Evolutionary conservation across 2,888 invertebrate species (phyloP), one percentile per base, ranked within the genome.

Genomic region (Scotopteryx bipunctaria): DNA sequence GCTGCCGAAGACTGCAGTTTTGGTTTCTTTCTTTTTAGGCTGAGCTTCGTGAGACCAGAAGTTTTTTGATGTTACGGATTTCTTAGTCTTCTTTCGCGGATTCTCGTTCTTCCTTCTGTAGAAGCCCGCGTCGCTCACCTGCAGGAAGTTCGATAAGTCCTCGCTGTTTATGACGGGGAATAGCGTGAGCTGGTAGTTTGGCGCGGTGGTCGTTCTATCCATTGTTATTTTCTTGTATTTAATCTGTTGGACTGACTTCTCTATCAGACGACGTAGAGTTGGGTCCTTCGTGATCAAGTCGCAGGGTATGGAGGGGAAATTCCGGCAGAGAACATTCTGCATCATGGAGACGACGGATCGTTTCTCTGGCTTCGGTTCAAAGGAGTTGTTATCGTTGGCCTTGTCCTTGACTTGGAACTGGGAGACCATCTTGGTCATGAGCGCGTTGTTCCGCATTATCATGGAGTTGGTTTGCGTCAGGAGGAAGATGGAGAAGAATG

Each of bases 271-370:
- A 25, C 61, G 75, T 2, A 89, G 59, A 0, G 73, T 80, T 1
- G 66, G 64, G 47, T 89, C 89, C 37, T 77, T 63, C 0, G 64
- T 68, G 55, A 89, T 89, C 36, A 86, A 55, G 0, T 73, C 64
- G 62, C 89, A 89, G 0, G 89, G 89, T 11, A 89, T 76, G 0
- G 76, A 53, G 0, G 86, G 88, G 38, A 88, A 89, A 64, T 87
- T 83, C 16, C 66, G 78, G 62, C 89, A 89, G 0, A 89, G 67
- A 0, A 89, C 83, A 19, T 74, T 76, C 51, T 88, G 86, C 87
- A 89, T 86, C 3, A 79, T 35, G 0, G 60, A 56, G 13, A 86
- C 14, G 0, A 88, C 70, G 15, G 71, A 65, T 0, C 61, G 57
- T 0, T 67, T 60, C 42, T 55, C 63, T n/a, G 31, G 16, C 4